These are phyloP conservation scores for Podargus strigoides DNA, from an alignment of 2,797 vertebrate genomes.

Conservation along the genomic window DNA sequence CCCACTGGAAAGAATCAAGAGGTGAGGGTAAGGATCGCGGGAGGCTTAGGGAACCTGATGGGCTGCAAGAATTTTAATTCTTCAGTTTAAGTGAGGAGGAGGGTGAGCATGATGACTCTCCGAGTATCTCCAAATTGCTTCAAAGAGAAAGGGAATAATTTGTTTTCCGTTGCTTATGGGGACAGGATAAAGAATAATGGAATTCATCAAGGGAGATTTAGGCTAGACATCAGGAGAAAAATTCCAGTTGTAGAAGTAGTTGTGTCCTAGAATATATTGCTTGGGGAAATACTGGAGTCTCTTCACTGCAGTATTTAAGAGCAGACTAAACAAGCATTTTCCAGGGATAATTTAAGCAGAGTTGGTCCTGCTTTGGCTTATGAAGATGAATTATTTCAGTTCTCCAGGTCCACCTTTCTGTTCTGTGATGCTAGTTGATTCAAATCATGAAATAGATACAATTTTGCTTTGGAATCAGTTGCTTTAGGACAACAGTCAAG, in stretches of 20 bases:
- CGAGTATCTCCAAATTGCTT: not conserved
- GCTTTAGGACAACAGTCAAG: not conserved
- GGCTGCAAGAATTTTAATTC: not conserved
- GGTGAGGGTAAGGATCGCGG: accelerated
- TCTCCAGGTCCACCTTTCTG: not conserved
- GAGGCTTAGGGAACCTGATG: not conserved
- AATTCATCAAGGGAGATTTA: not conserved
- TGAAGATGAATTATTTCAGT: not conserved
- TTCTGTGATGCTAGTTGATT: not conserved
- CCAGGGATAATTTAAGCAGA: not conserved
- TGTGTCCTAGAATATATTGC: not conserved
- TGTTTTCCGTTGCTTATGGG: slow-evolving; percentile 14
- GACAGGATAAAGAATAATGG: not conserved
- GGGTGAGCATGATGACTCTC: not conserved
- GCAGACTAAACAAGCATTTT: not conserved
- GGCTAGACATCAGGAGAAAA: not conserved
- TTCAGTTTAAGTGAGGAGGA: not conserved
- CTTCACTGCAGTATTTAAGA: not conserved
- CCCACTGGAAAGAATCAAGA: not conserved
- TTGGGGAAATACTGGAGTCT: not conserved
- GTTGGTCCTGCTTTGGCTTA: not conserved
- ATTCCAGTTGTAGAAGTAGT: not conserved
- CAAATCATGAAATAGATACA: not conserved
- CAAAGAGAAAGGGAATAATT: not conserved
- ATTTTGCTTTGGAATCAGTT: not conserved